These are phyloP conservation scores for Antheraea assamensis DNA, from an alignment of 2,888 invertebrate species.

Conservation along the genomic window DNA sequence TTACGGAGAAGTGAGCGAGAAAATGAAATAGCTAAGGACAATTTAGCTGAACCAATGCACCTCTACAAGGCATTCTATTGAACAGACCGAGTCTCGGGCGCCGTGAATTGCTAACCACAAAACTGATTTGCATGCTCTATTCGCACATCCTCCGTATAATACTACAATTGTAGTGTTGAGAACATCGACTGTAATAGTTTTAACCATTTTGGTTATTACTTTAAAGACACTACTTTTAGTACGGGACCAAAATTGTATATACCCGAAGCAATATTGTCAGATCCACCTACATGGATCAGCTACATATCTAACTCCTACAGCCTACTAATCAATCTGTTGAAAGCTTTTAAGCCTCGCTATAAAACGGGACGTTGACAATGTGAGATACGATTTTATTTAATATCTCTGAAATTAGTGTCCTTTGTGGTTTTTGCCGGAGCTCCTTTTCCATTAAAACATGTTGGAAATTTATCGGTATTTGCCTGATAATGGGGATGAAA, in stretches of 20 bases:
- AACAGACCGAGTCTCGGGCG: not conserved
- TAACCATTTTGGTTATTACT: not conserved
- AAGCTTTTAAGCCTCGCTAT: not conserved
- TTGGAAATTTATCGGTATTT: not conserved
- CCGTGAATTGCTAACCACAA: slow-evolving; percentile 1
- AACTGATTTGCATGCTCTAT: not conserved
- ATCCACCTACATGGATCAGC: not conserved
- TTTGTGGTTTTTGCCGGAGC: not conserved
- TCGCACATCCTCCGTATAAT: not conserved
- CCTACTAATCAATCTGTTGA: not conserved
- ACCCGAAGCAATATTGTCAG: not conserved
- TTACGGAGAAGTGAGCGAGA: not conserved
- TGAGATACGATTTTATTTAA: not conserved
- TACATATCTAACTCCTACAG: not conserved
- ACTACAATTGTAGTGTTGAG: not conserved
- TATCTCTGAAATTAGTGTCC: not conserved
- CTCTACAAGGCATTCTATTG: slow-evolving; percentile 1
- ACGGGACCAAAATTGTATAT: not conserved
- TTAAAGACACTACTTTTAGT: not conserved
- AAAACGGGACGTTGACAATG: not conserved
- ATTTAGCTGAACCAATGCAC: not conserved
- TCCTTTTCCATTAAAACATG: not conserved
- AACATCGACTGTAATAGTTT: not conserved
- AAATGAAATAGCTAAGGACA: slow-evolving; percentile 3
- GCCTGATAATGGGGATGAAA: not conserved